These are phyloP conservation scores for Latrodectus elegans DNA, from an alignment of 2,888 invertebrate genomes.

Conservation along the genomic window DNA sequence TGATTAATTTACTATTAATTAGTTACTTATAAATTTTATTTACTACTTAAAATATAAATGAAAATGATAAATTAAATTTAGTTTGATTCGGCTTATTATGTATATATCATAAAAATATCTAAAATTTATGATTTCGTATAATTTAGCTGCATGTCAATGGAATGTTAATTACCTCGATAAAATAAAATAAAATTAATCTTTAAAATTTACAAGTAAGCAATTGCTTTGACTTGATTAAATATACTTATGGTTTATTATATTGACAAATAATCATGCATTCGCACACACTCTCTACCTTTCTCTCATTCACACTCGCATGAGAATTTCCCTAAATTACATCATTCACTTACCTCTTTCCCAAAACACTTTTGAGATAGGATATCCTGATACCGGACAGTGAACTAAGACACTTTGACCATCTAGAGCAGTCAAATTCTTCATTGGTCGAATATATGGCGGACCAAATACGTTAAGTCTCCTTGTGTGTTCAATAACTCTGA, in stretches of 20 bases:
- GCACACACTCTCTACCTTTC: conserved; percentile 33
- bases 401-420: conserved; percentile 85
- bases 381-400: conserved; percentile 89
- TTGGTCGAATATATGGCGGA: conserved; percentile 76
- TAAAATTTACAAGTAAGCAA: too few species aligned
- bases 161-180: too few species aligned
- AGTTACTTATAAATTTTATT: too few species aligned
- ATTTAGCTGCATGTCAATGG: too few species aligned
- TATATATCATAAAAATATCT: too few species aligned
- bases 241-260: neutral
- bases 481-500: conserved; percentile 73
- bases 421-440: conserved; percentile 82
- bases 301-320: conserved; percentile 14
- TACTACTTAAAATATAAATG: too few species aligned
- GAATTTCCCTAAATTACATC: neutral
- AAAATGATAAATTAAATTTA: too few species aligned
- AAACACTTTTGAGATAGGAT: conserved; percentile 86
- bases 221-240: too few species aligned
- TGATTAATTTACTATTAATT: too few species aligned
- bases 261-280: neutral
- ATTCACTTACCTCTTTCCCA: conserved; percentile 82
- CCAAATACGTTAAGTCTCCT: conserved; percentile 75
- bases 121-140: too few species aligned
- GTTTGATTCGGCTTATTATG: too few species aligned
- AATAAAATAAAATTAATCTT: too few species aligned